Evolutionary conservation across 2,113 vertebrate species (phyloP).

Genomic region (Panthera leo): DNA sequence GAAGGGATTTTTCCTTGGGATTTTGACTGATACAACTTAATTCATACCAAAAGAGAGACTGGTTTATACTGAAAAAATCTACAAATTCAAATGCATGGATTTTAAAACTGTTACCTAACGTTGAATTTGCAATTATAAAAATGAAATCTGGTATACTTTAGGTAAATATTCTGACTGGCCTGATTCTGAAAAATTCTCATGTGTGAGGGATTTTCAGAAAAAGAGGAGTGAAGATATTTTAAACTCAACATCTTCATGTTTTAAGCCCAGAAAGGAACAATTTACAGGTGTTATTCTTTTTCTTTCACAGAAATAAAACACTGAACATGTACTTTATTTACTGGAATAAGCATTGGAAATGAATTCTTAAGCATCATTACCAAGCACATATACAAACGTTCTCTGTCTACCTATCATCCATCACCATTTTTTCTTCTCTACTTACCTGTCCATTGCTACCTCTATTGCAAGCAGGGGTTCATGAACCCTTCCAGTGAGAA

Average conservation of each 20-base stretch:
- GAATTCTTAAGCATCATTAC: background rate
- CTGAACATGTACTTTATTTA: background rate
- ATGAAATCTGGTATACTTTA: background rate
- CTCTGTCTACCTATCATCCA: background rate
- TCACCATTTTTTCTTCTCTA: background rate
- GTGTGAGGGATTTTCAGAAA: conserved; percentile 43
- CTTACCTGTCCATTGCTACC: background rate
- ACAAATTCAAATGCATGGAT: background rate
- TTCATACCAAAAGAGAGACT: background rate
- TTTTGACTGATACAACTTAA: background rate
- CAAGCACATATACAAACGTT: background rate
- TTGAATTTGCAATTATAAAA: background rate
- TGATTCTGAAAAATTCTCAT: background rate
- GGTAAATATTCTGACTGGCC: background rate
- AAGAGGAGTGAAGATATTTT: background rate
- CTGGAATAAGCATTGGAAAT: background rate
- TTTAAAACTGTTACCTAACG: background rate
- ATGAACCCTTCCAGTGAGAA: conserved; percentile 16
- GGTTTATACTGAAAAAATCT: background rate
- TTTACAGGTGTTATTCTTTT: background rate
- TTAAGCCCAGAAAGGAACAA: background rate
- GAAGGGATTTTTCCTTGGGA: background rate
- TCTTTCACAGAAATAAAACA: conserved; percentile 37
- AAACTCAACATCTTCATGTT: background rate
- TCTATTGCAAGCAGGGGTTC: background rate